Evolutionary conservation across 2,797 vertebrate species (phyloP), one percentile per base, ranked within the genome.

Genomic region (Phrynocephalus guinanensis): DNA sequence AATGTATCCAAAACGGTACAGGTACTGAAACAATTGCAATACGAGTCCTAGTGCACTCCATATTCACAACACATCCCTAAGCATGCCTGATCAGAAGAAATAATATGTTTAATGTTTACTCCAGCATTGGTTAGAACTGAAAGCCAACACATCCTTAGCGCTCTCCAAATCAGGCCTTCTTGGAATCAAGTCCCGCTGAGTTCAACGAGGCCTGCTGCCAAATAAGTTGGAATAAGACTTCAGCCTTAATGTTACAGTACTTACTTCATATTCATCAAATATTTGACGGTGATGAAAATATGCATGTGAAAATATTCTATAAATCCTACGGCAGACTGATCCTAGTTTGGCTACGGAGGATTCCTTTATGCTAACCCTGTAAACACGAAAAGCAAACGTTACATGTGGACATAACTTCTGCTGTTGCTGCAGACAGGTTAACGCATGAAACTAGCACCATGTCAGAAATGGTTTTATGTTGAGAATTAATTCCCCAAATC

Each of bases 241-340:
- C 6, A 66, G 33, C 28, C 28, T n/a, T 82, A 26, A 28, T 3
- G 20, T 81, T 81, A 60, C 79, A 88, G 91, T 83, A 96, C 98
- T 93, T 95, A 99, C 99, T 98, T 99, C 99, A 94, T 99, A 99
- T 95, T 99, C 98, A 95, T 99, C 99, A 94, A 99, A 99, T 98
- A 99, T 99, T 96, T 99, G 99, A 91, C 99, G 98, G 91, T 99
- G 99, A 92, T 99, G 99, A 95, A 99, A 99, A 96, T 99, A 99
- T 81, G 99, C 99, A n/a, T 99, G 99, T 90, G 99, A 99, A 96
- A 99, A 99, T 98, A 99, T 99, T 97, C 99, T 98, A 96, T 99
- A 99, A 96, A 99, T 99, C 90, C 99, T 98, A 95, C 99, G 98
- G 93, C 99, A 99, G 84, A 99, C 99, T 0, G 99, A 99, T 96